phyloP scores from a whole-genome alignment of 1,140 invertebrate species.

The Oryctes rhinoceros region DNA sequence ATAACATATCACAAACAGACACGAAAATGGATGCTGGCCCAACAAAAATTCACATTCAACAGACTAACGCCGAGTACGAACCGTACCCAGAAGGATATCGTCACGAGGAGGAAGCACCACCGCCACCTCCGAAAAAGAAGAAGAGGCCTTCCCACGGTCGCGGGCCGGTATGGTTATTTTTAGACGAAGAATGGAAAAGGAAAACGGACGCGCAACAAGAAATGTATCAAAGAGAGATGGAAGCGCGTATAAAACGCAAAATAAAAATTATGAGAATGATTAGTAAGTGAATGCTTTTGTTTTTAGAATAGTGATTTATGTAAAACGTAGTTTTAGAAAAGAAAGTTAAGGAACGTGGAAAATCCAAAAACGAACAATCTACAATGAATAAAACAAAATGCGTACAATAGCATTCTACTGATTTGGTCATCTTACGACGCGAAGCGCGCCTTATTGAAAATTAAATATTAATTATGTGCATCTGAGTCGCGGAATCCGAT shows the following conservation, averaged over 20 bases:
- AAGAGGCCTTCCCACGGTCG: slow-evolving; percentile 45
- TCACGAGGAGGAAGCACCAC: slow-evolving; percentile 14
- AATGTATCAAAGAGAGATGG: slow-evolving; percentile 42
- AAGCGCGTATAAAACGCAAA: slow-evolving; percentile 20
- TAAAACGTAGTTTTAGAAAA: slow-evolving; percentile 20
- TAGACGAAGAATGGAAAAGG: slow-evolving; percentile 52
- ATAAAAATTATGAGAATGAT: background rate
- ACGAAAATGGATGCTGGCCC: slow-evolving; percentile 49
- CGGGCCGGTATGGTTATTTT: slow-evolving; percentile 50
- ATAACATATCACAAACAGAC: slow-evolving; percentile 55
- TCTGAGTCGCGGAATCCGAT: too few relatives aligned
- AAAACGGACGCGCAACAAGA: slow-evolving; percentile 45
- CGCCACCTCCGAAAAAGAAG: slow-evolving; percentile 35
- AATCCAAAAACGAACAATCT: background rate
- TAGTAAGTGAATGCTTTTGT: background rate
- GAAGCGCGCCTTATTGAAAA: too few relatives aligned
- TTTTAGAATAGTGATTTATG: background rate
- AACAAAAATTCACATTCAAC: slow-evolving; percentile 50
- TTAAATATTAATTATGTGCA: too few relatives aligned
- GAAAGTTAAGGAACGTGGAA: background rate
- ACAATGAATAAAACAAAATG: background rate
- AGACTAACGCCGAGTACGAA: slow-evolving; percentile 52
- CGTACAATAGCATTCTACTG: too few relatives aligned
- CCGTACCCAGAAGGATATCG: slow-evolving; percentile 44
- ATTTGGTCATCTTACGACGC: too few relatives aligned